Base-by-base conservation (phyloP, 30 jellyfish, hydroid and myxozoan genomes). In the Turritopsis rubra region DNA sequence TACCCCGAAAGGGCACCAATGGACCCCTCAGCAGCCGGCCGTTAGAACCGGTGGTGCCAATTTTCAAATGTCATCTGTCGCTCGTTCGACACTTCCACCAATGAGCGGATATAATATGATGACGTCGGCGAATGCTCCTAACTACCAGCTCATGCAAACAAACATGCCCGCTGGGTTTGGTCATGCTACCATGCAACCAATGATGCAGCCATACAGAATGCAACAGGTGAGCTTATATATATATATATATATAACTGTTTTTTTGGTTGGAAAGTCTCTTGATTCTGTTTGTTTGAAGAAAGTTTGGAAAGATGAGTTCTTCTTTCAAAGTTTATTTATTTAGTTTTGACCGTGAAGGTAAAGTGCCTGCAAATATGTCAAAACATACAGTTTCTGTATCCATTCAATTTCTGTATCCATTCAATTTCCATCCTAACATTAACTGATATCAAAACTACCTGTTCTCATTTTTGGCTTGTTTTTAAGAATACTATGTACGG, bases 31-130 rank as follows among this genome's bases (percentile, higher is more conserved):
- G 28, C 96, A 84, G 75, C 90, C 84, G 22, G 79, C 90, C 66
- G 88, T 85, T 30, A 87, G 52, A 88, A 92, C 98, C 25, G 98
- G 98, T 18, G 98, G 98, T 4, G 91, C 92, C 66, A 84, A 92
- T 81, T 92, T 31, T 54, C 96, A 89, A 73, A 87, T 88, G 28
- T 17, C 84, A 24, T 66, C 85, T 9, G 80, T 85, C 52, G 95
- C 98, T 20, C 83, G 82, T 75, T 83, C 96, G 24, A 75, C 98
- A 71, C 53, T 92, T 16, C 98, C 96, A 1, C 88, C 93, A 21
- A 82, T 81, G 30, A 20, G 87, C 17, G 30, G 60, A 26, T 41
- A 18, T 72, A 26, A 72, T 72, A 53, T 41, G 31, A 22, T 72
- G 22, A 18, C 22, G 7, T 18, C 71, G 25, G 53, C 28, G 85